Evolutionary conservation across 92 coral and sea anemone species (phyloP), one percentile per base, ranked within the genome.

Genomic region (Porites divaricata): DNA sequence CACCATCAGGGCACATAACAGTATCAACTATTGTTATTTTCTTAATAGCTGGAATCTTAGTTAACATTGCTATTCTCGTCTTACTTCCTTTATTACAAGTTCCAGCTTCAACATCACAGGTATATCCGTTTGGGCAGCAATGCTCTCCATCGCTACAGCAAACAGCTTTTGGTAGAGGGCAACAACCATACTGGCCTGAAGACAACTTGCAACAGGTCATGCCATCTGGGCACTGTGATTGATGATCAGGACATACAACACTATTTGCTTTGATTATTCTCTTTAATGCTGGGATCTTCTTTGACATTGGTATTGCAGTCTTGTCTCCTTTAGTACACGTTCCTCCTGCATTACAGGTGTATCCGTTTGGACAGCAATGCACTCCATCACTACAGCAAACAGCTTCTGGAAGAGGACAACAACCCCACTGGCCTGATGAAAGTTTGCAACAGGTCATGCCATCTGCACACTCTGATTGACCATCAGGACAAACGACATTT

Each of bases 401-500:
- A 3, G 95, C 95, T 2, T 87, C 15, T 21, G 91, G 91, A 41
- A 86, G 80, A 13, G 95, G 95, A 75, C 95, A 92, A 20, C 95
- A 90, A 15, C 95, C 98, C 65, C 85, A 91, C 48, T 67, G 26
- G 41, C 95, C 98, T 12, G 93, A 83, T 0, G 84, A 21, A 35
- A 89, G 86, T 72, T 89, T 75, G 26, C 97, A 93, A 77, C 95
- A 93, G 3, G 97, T 91, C 20, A 76, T 83, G 25, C 91, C 95
- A 71, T 74, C 28, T 14, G 94, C 93, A 58, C 96, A 93, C 62
- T 93, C 49, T 1, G 90, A 63, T 70, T 62, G 2, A 1, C 86
- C 90, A 54, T 15, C 95, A 9, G 93, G 94, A n/a, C 96, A 93
- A 62, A 93, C 12, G 1, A 93, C 88, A 28, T 4, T 61, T 0